Evolutionary conservation across 2,888 invertebrate species (phyloP), one percentile per base, ranked within the genome.

Genomic region (Cheilosia pagana): DNA sequence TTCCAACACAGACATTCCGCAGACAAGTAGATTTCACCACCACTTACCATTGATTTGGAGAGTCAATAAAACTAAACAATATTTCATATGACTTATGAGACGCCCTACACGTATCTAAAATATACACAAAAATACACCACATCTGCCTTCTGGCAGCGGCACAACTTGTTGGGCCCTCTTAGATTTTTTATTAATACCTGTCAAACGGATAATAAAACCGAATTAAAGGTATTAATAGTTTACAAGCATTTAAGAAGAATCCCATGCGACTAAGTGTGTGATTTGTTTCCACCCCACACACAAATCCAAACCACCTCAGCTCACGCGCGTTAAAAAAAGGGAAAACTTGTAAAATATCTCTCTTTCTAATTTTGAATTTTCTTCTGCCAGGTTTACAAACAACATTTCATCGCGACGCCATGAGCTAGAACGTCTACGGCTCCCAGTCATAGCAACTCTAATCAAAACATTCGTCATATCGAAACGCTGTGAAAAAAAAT

Each of bases 391-490:
- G 75, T 75, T 14, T 23, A 19, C 28, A 57, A 68, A 41, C 48
- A 72, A 28, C 10, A 35, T 7, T 55, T 43, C 52, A 71, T 59
- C 57, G 35, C 28, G n/a, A 10, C 43, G 25, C 6, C 39, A 78
- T 77, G 67, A 77, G 67, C 41, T 63, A 52, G 39, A 53, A 60
- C 52, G 12, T 35, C 21, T 59, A 23, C 3, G 35, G 41, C 19
- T 19, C n/a, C 16, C 60, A 55, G 60, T 48, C 67, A 35, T 55
- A 76, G 75, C 60, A 81, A 81, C 35, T 50, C 71, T 28, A 83
- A 83, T 85, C 85, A 81, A 85, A 81, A 71, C 19, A 68, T 70
- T 62, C 62, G 70, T 81, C 81, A 85, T 85, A 85, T 85, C 85
- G 85, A 71, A 76, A 71, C 10, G 60, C 79, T 83, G 79, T 81